Percentiles rank a stretch among this genome's conserved stretches.
Conservation (phyloP, 2,113 vertebrate genomes). For the Phyllostomus hastatus region DNA sequence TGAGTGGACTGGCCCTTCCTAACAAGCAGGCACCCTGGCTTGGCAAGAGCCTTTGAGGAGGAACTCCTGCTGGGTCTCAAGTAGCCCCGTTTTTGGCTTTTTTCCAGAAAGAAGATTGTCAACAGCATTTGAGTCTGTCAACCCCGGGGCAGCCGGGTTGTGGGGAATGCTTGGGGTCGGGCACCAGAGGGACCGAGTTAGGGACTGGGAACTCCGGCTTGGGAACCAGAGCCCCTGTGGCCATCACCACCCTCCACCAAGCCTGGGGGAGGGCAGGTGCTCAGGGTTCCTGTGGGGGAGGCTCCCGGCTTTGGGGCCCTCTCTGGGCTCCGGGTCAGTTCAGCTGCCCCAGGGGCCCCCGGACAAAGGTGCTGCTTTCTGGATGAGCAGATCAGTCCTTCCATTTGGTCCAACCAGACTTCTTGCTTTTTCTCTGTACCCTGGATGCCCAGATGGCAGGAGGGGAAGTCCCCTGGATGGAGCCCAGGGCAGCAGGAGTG, state of each 20-base stretch:
- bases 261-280: not conserved
- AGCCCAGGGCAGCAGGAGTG: not conserved
- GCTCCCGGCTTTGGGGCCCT: not conserved
- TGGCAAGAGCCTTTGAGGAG: not conserved
- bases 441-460: not conserved
- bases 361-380: not conserved
- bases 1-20: not conserved
- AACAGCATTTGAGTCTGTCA: not conserved
- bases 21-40: no score
- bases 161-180: not conserved
- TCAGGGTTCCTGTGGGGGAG: fast-evolving
- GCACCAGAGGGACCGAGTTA: fast-evolving
- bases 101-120: not conserved
- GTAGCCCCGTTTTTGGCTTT: not conserved
- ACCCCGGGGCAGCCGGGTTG: not conserved
- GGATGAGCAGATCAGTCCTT: not conserved
- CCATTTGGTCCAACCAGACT: not conserved
- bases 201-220: not conserved
- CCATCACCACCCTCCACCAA: not conserved
- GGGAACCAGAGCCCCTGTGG: not conserved
- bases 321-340: not conserved
- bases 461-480: not conserved
- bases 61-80: not conserved
- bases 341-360: not conserved
- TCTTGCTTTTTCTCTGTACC: not conserved